Evolutionary conservation across 2,113 vertebrate species (phyloP).

Genomic region (Upupa epops): DNA sequence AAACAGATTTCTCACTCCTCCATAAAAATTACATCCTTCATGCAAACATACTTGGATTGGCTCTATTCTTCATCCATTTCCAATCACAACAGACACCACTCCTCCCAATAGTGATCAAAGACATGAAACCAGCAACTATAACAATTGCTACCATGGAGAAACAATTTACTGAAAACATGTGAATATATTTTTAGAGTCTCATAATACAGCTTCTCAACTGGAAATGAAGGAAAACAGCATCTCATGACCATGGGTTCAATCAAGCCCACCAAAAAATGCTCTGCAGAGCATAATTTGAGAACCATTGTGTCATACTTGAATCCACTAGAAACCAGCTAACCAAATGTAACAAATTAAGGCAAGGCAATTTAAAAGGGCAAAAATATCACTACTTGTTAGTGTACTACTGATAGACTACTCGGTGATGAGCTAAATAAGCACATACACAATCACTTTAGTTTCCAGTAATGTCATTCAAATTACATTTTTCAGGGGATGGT

Average conservation of each 20-base stretch:
- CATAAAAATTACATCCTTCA: not conserved
- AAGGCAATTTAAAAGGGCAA: conserved; percentile 17
- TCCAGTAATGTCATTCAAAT: conserved; percentile 59
- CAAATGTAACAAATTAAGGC: conserved; percentile 56
- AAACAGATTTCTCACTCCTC: not conserved
- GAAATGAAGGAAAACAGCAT: conserved; percentile 11
- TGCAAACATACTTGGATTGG: not conserved
- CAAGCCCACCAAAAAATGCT: conserved; percentile 24
- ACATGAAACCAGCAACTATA: not conserved
- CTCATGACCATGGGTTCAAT: conserved; percentile 29
- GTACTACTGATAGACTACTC: not conserved
- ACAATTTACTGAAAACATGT: conserved; percentile 29
- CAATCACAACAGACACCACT: conserved; percentile 45
- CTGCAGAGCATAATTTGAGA: conserved; percentile 21
- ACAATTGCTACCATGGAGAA: conserved; percentile 56
- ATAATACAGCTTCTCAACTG: conserved; percentile 26
- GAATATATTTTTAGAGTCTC: conserved; percentile 59
- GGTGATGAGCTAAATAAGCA: conserved; percentile 48
- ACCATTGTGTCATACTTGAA: not conserved
- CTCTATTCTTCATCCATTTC: not conserved
- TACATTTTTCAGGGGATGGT: not conserved
- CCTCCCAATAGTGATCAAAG: conserved; percentile 32
- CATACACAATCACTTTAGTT: conserved; percentile 5
- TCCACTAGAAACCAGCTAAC: conserved; percentile 25
- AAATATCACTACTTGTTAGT: conserved; percentile 56